These are phyloP conservation scores for Heliconius ismenius DNA, from an alignment of 2,888 invertebrate species.

Conservation along the genomic window DNA sequence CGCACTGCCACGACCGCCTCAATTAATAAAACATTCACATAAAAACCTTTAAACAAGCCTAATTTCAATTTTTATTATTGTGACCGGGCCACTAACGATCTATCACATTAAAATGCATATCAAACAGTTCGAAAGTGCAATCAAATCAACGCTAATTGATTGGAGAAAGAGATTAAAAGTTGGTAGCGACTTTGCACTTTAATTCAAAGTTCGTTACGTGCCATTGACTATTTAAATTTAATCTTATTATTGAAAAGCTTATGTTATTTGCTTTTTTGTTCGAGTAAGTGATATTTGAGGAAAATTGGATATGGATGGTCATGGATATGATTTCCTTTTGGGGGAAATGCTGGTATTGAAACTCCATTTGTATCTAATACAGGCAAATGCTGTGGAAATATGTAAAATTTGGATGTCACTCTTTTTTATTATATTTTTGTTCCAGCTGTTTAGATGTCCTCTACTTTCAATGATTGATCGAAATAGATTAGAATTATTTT, in stretches of 20 bases:
- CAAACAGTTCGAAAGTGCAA: conserved; percentile 48
- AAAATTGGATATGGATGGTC: not conserved
- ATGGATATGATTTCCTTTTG: not conserved
- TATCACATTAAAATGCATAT: conserved; percentile 50
- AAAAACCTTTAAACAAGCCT: not conserved
- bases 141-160: conserved; percentile 55
- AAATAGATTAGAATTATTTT: no score
- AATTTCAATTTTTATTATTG: conserved; percentile 8
- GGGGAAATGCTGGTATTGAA: not conserved
- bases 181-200: conserved; percentile 25
- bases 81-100: conserved; percentile 40
- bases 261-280: not conserved
- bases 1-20: not conserved
- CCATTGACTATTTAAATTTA: conserved; percentile 36
- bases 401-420: not conserved
- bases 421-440: no score
- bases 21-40: not conserved
- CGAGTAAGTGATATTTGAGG: not conserved
- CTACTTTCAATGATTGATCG: no score
- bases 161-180: conserved; percentile 48
- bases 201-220: conserved; percentile 19
- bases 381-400: no score
- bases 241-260: conserved; percentile 22
- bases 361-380: not conserved
- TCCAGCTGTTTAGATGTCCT: no score